Evolutionary conservation across 2,797 vertebrate genomes (phyloP), one percentile per base, ranked within the genome.

Genomic region (Coracias cyanogaster): DNA sequence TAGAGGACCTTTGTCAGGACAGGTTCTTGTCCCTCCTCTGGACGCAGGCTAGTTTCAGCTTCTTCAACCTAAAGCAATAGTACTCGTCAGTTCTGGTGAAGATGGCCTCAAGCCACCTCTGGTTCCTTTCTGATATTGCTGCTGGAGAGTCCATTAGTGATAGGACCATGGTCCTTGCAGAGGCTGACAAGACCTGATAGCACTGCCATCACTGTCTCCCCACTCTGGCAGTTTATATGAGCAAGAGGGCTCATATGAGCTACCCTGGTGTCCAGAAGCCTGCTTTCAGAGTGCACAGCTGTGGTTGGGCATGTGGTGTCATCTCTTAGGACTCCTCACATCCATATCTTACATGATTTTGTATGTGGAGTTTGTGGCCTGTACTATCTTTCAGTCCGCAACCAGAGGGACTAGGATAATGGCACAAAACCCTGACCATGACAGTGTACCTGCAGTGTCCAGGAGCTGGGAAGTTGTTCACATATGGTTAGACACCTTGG

Each of bases 251-350:
- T 86, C 16, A 22, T 46, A 12, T 19, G 9, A 86, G 33, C 45
- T 48, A 7, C 19, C 13, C 17, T 6, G 0, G 6, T 21, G 62
- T 62, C 46, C 60, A 73, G 48, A 86, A 80, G 65, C 20, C 16
- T n/a, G 12, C 7, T 72, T 22, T 72, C 8, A 28, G 2, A 57
- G 31, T 7, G 7, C 19, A 28, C 0, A 0, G 24, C 29, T 90
- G 22, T 33, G 33, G 4, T 2, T 41, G 35, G 15, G 12, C 19
- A 19, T 2, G 4, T 8, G 28, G 7, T 41, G 7, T 48, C 46
- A 73, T 6, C 10, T 77, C 13, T 8, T 58, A 72, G 21, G 21
- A 33, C 37, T 64, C 43, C 48, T 92, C 70, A 54, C 12, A 71
- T 41, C 33, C 6, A 0, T 29, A 57, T 12, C 28, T 49, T 25